Evolutionary conservation across 2,888 invertebrate species (phyloP).

Genomic region (Drosophila ochracea): DNA sequence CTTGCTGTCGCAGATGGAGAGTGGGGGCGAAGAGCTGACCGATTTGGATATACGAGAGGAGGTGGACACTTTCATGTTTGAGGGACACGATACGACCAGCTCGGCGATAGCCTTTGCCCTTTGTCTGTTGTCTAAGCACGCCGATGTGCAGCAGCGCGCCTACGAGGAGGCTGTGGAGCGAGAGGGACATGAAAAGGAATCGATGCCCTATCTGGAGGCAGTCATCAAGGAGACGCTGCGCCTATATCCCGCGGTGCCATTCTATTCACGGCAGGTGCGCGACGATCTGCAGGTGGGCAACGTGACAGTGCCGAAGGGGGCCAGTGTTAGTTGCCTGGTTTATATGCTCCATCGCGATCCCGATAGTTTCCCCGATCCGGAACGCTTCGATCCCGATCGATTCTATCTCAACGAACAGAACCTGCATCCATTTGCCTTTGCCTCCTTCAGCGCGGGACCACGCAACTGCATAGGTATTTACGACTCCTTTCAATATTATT

Average conservation of each 20-base stretch:
- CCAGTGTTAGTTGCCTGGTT: slow-evolving; percentile 82
- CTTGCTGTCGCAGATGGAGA: slow-evolving; percentile 85
- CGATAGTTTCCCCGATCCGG: slow-evolving; percentile 85
- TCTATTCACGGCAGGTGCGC: slow-evolving; percentile 85
- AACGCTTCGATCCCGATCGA: slow-evolving; percentile 83
- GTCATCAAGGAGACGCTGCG: slow-evolving; percentile 87
- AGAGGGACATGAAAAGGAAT: slow-evolving; percentile 83
- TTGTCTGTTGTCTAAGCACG: slow-evolving; percentile 86
- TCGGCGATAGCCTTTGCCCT: slow-evolving; percentile 86
- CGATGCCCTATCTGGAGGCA: slow-evolving; percentile 86
- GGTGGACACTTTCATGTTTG: slow-evolving; percentile 88
- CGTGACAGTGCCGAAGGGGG: slow-evolving; percentile 84
- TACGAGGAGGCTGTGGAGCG: slow-evolving; percentile 84
- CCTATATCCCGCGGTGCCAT: slow-evolving; percentile 86
- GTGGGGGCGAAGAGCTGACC: slow-evolving; percentile 79
- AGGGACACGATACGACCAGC: slow-evolving; percentile 87
- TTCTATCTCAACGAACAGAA: slow-evolving; percentile 76
- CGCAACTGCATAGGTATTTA: slow-evolving; percentile 82
- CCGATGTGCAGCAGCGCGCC: slow-evolving; percentile 85
- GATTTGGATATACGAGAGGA: slow-evolving; percentile 86
- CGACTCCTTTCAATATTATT: neutral
- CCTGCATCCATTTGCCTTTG: slow-evolving; percentile 82
- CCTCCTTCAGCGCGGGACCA: slow-evolving; percentile 84
- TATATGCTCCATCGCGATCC: slow-evolving; percentile 86
- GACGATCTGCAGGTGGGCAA: slow-evolving; percentile 85